These are phyloP conservation scores for Aleiodes alternator DNA, from an alignment of 2,888 invertebrate species.

Conservation along the genomic window DNA sequence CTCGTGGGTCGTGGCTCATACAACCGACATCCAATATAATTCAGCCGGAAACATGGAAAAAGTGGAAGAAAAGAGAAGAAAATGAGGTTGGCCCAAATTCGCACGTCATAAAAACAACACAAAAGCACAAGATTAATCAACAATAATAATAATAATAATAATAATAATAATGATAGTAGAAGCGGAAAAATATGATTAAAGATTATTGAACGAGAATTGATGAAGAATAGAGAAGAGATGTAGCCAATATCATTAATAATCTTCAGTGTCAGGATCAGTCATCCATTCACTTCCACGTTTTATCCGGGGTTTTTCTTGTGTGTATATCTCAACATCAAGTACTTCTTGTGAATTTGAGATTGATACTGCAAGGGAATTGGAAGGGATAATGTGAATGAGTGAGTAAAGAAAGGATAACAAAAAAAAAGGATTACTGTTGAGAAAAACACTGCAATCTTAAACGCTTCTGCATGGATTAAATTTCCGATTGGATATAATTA, in stretches of 20 bases:
- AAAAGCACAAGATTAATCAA: slow-evolving; percentile 26
- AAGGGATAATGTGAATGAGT: too few relatives aligned
- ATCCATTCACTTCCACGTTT: slow-evolving; percentile 37
- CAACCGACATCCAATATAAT: slow-evolving; percentile 44
- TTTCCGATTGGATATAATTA: too few relatives aligned
- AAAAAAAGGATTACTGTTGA: too few relatives aligned
- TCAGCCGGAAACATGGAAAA: slow-evolving; percentile 23
- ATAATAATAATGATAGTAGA: slow-evolving; percentile 34
- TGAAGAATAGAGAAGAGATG: slow-evolving; percentile 35
- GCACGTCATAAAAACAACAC: slow-evolving; percentile 7
- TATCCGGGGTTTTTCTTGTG: slow-evolving; percentile 6
- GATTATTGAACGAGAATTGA: slow-evolving; percentile 36
- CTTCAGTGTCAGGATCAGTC: slow-evolving; percentile 51
- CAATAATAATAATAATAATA: slow-evolving; percentile 29
- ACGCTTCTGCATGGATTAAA: too few relatives aligned
- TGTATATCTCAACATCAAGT: neutral
- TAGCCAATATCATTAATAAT: slow-evolving; percentile 49
- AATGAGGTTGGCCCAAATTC: slow-evolving; percentile 6
- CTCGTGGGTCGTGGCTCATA: slow-evolving; percentile 11
- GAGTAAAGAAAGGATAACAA: too few relatives aligned
- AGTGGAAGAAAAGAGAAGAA: neutral
- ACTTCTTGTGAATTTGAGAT: slow-evolving; percentile 16
- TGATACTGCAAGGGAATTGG: neutral
- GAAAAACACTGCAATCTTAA: too few relatives aligned
- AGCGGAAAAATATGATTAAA: slow-evolving; percentile 30